A percentile compares a stretch with the other conserved stretches of the same genome.
Evolutionary conservation across 2,113 vertebrate genomes (phyloP).

Genomic region (Cyprinodon brontotheroides): DNA sequence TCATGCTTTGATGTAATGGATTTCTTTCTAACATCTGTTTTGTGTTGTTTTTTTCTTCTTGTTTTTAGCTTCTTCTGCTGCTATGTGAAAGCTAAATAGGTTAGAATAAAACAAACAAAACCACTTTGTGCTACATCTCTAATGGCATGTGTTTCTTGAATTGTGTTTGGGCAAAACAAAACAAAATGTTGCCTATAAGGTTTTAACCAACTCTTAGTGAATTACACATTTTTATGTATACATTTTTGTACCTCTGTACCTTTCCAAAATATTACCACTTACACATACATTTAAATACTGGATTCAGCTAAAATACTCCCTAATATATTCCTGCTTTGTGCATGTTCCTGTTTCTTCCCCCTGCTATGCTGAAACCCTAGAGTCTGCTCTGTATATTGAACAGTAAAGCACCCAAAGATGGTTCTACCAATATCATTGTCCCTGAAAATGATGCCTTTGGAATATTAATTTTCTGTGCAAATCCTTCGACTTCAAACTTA

Average conservation of each 20-base stretch:
- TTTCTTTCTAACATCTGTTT: slow-evolving; percentile 13
- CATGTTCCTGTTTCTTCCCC: slow-evolving; percentile 46
- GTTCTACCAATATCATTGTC: background rate
- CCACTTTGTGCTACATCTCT: background rate
- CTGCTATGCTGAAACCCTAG: slow-evolving; percentile 42
- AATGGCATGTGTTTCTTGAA: slow-evolving; percentile 3
- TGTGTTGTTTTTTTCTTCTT: background rate
- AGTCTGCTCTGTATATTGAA: background rate
- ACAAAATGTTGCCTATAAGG: slow-evolving; percentile 13
- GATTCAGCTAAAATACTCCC: slow-evolving; percentile 55
- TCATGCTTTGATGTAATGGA: slow-evolving; percentile 3
- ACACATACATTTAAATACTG: slow-evolving; percentile 47
- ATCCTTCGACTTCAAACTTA: background rate
- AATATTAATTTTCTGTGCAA: background rate
- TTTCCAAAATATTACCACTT: slow-evolving; percentile 8
- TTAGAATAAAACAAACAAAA: background rate
- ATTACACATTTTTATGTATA: background rate
- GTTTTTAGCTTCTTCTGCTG: background rate
- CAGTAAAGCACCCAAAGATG: background rate
- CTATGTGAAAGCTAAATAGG: background rate
- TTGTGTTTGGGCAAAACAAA: background rate
- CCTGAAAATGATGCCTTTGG: background rate
- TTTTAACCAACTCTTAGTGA: background rate
- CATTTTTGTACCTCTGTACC: slow-evolving; percentile 36
- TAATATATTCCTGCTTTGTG: slow-evolving; percentile 58